Conservation (phyloP, 2,113 vertebrate genomes). For the Ailurus styani region DNA sequence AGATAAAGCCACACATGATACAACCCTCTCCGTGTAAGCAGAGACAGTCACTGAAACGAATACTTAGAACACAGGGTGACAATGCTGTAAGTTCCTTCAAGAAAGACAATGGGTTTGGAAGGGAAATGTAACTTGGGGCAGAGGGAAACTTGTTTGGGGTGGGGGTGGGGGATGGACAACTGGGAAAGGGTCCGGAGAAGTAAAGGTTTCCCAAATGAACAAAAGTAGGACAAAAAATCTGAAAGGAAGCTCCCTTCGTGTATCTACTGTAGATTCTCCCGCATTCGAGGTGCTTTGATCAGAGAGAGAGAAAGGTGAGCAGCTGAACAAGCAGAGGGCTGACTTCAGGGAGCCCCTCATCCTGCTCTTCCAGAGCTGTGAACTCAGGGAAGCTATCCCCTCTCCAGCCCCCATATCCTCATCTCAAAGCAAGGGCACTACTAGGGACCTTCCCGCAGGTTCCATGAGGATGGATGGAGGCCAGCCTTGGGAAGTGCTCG, state of each 20-base stretch:
- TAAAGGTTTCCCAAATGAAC: neutral
- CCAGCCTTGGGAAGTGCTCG: no score
- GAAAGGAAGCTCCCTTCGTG: fast-evolving
- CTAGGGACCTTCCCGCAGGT: fast-evolving
- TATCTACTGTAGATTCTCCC: neutral
- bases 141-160: neutral
- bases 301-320: neutral
- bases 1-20: neutral
- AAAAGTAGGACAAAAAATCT: neutral
- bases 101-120: neutral
- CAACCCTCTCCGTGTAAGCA: fast-evolving
- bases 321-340: no score
- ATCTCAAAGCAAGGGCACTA: neutral
- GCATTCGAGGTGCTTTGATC: fast-evolving
- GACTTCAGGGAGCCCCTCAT: fast-evolving
- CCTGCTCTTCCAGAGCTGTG: neutral
- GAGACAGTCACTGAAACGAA: neutral
- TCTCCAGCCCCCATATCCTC: neutral
- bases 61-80: neutral
- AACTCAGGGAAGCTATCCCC: fast-evolving
- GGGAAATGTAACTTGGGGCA: neutral
- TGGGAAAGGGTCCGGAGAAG: neutral
- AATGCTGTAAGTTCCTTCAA: neutral
- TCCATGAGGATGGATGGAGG: neutral
- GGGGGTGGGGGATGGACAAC: no score